phyloP scores from a whole-genome alignment of 1,140 invertebrate species.

The Meloidogyne hapla region DNA sequence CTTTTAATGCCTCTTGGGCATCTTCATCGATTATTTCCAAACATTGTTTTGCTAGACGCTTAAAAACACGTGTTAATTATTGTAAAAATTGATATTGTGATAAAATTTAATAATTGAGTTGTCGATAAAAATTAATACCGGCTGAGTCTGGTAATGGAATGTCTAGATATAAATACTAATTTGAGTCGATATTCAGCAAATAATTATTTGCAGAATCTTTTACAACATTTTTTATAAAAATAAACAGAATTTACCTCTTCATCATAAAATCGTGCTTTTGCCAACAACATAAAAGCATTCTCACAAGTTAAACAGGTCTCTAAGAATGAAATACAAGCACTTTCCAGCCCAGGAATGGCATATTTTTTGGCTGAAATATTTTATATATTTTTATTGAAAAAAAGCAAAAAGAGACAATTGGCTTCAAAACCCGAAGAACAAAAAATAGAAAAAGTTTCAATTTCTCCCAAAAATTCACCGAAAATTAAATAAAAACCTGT shows the following conservation, averaged over 20 bases:
- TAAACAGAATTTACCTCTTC: conserved; percentile 24
- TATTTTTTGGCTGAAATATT: conserved; percentile 76
- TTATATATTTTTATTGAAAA: too few species aligned
- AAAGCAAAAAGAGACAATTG: too few species aligned
- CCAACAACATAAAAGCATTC: conserved; percentile 80
- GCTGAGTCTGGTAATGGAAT: too few species aligned
- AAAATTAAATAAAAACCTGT: conserved; percentile 64
- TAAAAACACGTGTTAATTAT: conserved; percentile 48
- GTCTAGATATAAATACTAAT: too few species aligned
- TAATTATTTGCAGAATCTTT: too few species aligned
- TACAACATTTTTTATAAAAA: too few species aligned
- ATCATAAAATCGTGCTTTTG: conserved; percentile 77
- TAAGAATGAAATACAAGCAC: conserved; percentile 80
- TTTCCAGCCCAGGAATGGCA: conserved; percentile 78
- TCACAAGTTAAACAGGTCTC: conserved; percentile 77
- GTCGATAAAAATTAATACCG: too few species aligned
- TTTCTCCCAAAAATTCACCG: background rate
- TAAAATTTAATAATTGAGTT: too few species aligned
- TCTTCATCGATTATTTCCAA: conserved; percentile 83
- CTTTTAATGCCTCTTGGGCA: conserved; percentile 77
- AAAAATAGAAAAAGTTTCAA: too few species aligned
- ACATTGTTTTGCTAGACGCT: conserved; percentile 73
- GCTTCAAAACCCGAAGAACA: too few species aligned
- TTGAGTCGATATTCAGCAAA: too few species aligned
- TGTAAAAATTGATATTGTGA: too few species aligned